Percentiles rank a stretch among this genome's conserved stretches.
These are phyloP conservation scores for Pseudanteris insignis DNA, from an alignment of 2,888 invertebrate species.

Conservation along the genomic window DNA sequence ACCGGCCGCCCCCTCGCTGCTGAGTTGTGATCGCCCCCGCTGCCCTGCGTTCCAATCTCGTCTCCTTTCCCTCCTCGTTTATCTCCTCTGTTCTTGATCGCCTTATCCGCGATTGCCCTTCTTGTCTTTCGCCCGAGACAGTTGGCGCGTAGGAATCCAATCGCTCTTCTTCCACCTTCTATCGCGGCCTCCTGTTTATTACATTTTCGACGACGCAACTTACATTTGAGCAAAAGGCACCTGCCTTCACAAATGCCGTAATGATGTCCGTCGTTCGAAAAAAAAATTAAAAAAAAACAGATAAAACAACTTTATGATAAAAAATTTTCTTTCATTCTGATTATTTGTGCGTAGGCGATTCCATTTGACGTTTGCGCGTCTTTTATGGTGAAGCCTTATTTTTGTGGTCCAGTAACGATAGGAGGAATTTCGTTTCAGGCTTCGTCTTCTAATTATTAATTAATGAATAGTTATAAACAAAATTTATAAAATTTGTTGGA, in stretches of 20 bases:
- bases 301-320: too few species aligned
- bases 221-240: slow-evolving; percentile 48
- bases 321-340: too few species aligned
- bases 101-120: slow-evolving; percentile 39
- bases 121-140: slow-evolving; percentile 34
- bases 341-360: too few species aligned
- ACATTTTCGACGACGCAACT: slow-evolving; percentile 43
- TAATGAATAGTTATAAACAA: too few species aligned
- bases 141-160: slow-evolving; percentile 25
- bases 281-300: too few species aligned
- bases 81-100: slow-evolving; percentile 23
- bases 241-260: slow-evolving; percentile 49
- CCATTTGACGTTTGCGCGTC: too few species aligned
- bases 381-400: too few species aligned
- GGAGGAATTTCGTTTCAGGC: too few species aligned
- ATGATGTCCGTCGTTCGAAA: slow-evolving; percentile 36
- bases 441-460: too few species aligned
- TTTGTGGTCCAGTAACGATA: too few species aligned
- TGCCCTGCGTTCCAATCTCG: slow-evolving; percentile 46
- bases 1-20: slow-evolving; percentile 52
- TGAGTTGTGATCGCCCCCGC: slow-evolving; percentile 52
- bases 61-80: slow-evolving; percentile 30
- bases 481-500: too few species aligned
- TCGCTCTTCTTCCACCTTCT: slow-evolving; percentile 48
- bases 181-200: slow-evolving; percentile 36